These are phyloP conservation scores for Cryptocheilus praepositus DNA, from an alignment of 2,888 invertebrate species.

Conservation along the genomic window DNA sequence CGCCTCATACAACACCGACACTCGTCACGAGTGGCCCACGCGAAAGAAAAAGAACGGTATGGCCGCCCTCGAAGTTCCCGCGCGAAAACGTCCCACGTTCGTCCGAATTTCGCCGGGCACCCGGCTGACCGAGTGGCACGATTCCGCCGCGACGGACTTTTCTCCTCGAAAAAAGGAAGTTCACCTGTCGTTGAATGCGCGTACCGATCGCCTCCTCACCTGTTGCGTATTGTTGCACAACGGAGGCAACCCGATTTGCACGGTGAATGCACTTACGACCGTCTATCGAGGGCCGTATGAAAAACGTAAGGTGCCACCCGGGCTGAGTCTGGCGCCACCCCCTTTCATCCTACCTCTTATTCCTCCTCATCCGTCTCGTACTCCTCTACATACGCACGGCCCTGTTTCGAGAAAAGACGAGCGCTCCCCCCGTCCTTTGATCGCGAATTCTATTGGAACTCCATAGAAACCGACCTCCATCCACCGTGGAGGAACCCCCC, in stretches of 20 bases:
- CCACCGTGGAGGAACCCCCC: slow-evolving; percentile 22
- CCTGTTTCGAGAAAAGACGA: slow-evolving; percentile 64
- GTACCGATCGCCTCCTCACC: slow-evolving; percentile 66
- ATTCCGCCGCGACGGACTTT: slow-evolving; percentile 5
- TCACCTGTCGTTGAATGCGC: slow-evolving; percentile 52
- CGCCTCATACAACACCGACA: too few species aligned
- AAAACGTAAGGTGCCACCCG: slow-evolving; percentile 62
- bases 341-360: slow-evolving; percentile 6
- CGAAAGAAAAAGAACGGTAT: too few species aligned
- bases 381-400: slow-evolving; percentile 36
- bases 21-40: too few species aligned
- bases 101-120: not conserved
- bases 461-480: slow-evolving; percentile 41
- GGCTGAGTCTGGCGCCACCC: slow-evolving; percentile 32
- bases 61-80: too few species aligned
- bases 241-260: slow-evolving; percentile 69
- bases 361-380: not conserved
- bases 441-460: slow-evolving; percentile 70
- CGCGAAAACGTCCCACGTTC: too few species aligned
- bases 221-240: slow-evolving; percentile 72
- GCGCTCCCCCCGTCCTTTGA: slow-evolving; percentile 62
- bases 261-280: slow-evolving; percentile 70
- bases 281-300: slow-evolving; percentile 68
- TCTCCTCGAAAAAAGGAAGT: slow-evolving; percentile 38
- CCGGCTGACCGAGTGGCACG: slow-evolving; percentile 5